Evolutionary conservation across 2,797 vertebrate genomes (phyloP).

Genomic region (Macropodus opercularis): DNA sequence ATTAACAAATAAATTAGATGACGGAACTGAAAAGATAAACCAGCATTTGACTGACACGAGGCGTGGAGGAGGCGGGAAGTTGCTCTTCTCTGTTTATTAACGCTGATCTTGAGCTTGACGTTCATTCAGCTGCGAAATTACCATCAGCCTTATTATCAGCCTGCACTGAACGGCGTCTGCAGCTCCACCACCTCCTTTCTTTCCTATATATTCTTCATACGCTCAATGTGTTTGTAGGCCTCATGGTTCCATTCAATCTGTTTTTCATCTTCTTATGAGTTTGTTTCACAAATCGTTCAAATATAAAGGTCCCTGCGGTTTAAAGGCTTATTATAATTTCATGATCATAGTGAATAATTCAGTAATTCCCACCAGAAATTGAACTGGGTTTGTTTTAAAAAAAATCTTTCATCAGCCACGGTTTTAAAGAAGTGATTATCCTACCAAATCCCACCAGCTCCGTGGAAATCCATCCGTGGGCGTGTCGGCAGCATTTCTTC

Average conservation of each 20-base stretch:
- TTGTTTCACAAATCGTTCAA: background rate
- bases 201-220: background rate
- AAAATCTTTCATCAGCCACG: background rate
- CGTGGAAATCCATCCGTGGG: background rate
- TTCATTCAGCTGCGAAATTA: conserved; percentile 8
- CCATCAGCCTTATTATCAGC: background rate
- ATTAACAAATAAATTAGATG: background rate
- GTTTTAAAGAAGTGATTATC: background rate
- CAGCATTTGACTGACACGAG: background rate
- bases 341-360: conserved; percentile 22
- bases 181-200: background rate
- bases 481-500: too few species aligned
- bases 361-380: background rate
- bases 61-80: background rate
- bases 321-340: background rate
- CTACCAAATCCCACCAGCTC: background rate
- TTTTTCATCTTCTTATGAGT: conserved; percentile 4
- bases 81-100: background rate
- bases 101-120: background rate
- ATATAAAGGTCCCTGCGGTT: background rate
- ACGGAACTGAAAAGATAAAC: background rate
- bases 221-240: background rate
- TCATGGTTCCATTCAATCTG: background rate
- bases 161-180: too few species aligned
- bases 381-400: background rate